Evolutionary conservation across 1,140 invertebrate genomes (phyloP), one percentile per base, ranked within the genome.

Genomic region (Drosophila littoralis): DNA sequence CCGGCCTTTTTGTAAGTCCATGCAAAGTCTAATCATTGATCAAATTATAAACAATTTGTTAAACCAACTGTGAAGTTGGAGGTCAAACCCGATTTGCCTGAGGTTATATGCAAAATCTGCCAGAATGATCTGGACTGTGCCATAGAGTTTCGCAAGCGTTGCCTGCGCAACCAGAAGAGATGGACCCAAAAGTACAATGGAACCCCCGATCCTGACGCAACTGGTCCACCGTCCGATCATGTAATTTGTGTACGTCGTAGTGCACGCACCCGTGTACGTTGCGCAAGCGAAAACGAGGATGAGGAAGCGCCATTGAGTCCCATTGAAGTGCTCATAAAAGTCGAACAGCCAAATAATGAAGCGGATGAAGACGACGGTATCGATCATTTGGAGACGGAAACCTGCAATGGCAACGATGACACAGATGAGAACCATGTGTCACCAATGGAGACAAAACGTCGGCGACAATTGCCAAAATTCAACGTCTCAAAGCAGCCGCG

Each of bases 141-240:
- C 66, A 84, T 84, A 22, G 67, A 67, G n/a, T 88, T 88, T 43
- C 84, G 84, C 0, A 75, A 64, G 3, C 83, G 77, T 8, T 88
- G 84, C 42, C 45, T 88, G 15, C 78, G 50, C 8, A 89, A 68
- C 13, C 83, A 88, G 12, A 82, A 79, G 10, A 60, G 70, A 45
- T 86, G 81, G 46, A 35, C 55, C n/a, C 50, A 79, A 12, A 22
- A 40, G 8, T 8, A 6, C 6, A 54, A 10, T 2, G 28, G 6
- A n/a, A 28, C 12, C 7, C 7, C 40, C 7, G 38, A 35, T 6
- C 36, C 48, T 0, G 46, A 59, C 13, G 9, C 12, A 10, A 2
- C 12, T n/a, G n/a, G 28, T 48, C 45, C 48, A 12, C 6, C 57
- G 0, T 7, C 35, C 12, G 36, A 50, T 12, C 48, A 45, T 12